A percentile compares a stretch with the other conserved stretches of the same genome.
Evolutionary conservation across 2,797 vertebrate species (phyloP).

Genomic region (Gobionotothen gibberifrons): DNA sequence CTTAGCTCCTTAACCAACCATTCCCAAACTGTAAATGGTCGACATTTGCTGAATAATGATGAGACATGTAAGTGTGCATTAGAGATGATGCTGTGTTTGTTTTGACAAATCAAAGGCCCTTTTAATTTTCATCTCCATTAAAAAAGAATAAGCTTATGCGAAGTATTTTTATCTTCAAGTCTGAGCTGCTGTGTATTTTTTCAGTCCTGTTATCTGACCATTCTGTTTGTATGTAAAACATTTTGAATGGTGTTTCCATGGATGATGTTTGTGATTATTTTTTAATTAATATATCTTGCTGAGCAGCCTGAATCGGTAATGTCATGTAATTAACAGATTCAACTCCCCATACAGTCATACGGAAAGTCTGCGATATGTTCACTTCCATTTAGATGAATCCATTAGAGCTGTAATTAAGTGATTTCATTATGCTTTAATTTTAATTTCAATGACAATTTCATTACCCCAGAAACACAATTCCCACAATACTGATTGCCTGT

Average conservation of each 20-base stretch:
- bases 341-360: conserved; percentile 17
- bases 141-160: neutral
- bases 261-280: neutral
- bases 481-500: conserved; percentile 26
- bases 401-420: conserved; percentile 48
- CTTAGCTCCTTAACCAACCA: conserved; percentile 12
- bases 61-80: neutral
- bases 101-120: conserved; percentile 8
- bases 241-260: too few species aligned
- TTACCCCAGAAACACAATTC: conserved; percentile 28
- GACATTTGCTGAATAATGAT: conserved; percentile 8
- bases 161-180: neutral
- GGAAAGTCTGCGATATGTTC: conserved; percentile 31
- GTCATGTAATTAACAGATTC: conserved; percentile 33
- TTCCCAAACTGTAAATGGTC: neutral
- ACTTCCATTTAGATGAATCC: conserved; percentile 36
- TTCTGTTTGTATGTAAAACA: neutral
- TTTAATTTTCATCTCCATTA: conserved; percentile 19
- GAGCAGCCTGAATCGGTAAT: conserved; percentile 6
- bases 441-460: conserved; percentile 34
- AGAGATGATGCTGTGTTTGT: conserved; percentile 15
- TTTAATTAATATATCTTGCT: neutral
- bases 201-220: neutral
- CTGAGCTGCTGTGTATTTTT: neutral
- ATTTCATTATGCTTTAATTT: conserved; percentile 50